phyloP scores from a whole-genome alignment of 2,888 invertebrate species.

The Amblyteles armatorius region DNA sequence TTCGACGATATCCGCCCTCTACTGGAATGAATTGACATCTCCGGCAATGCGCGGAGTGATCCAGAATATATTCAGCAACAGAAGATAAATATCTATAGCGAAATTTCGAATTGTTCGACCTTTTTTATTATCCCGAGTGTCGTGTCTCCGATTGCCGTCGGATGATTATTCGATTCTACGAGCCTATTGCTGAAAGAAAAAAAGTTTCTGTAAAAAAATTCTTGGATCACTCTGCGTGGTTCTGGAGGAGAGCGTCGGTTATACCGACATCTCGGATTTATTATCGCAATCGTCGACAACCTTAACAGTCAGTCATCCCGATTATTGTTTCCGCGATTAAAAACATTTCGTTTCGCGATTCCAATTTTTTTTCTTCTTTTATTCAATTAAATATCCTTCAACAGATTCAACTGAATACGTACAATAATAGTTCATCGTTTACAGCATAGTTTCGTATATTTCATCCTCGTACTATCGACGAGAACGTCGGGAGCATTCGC shows the following conservation, averaged over 20 bases:
- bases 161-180: neutral
- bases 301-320: neutral
- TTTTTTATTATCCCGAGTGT: neutral
- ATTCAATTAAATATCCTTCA: neutral
- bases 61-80: neutral
- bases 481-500: conserved; percentile 45
- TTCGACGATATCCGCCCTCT: conserved; percentile 46
- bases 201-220: neutral
- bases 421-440: conserved; percentile 18
- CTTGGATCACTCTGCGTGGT: conserved; percentile 37
- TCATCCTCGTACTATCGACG: conserved; percentile 30
- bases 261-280: conserved; percentile 28
- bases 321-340: conserved; percentile 15
- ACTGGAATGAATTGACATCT: conserved; percentile 64
- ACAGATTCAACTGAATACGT: conserved; percentile 2
- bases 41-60: conserved; percentile 42
- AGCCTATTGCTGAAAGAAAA: neutral
- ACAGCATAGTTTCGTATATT: conserved; percentile 35
- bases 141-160: neutral
- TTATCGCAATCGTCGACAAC: conserved; percentile 12
- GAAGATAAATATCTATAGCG: neutral
- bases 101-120: neutral
- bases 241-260: conserved; percentile 35
- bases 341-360: conserved; percentile 29
- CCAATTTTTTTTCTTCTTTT: neutral